Conservation (phyloP, 2,113 vertebrate species). For the Myotis lucifugus region DNA sequence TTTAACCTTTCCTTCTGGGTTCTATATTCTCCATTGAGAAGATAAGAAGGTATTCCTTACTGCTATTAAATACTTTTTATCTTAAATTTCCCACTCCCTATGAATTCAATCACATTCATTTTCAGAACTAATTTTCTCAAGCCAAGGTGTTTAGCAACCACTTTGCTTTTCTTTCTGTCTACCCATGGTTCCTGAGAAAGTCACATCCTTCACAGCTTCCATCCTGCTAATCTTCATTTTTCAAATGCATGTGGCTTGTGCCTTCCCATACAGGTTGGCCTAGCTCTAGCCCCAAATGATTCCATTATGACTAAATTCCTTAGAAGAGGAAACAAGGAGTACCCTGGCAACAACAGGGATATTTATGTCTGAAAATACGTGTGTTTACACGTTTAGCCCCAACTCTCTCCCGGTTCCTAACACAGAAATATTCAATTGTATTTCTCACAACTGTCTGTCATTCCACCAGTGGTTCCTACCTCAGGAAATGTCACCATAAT, state of each 20-base stretch:
- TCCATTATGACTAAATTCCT: not conserved
- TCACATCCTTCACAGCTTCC: not conserved
- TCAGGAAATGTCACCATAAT: not conserved
- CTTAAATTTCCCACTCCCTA: not conserved
- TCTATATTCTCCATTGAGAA: not conserved
- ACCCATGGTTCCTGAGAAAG: not conserved
- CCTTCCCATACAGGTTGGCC: not conserved
- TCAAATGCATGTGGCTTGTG: not conserved
- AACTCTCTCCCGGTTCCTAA: not conserved
- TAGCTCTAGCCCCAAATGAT: not conserved
- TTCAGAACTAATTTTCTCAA: constrained; percentile 8
- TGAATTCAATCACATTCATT: not conserved
- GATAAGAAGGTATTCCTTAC: not conserved
- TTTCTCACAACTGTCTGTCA: not conserved
- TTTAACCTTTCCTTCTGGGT: not conserved
- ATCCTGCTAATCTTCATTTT: not conserved
- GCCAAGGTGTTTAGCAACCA: not conserved
- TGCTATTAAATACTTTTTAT: not conserved
- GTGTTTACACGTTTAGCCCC: not conserved
- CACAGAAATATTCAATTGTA: not conserved
- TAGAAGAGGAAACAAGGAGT: not conserved
- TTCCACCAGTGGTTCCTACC: not conserved
- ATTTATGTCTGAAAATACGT: constrained; percentile 25
- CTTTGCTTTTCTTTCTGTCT: not conserved
- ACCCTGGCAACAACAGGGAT: not conserved